These are phyloP conservation scores for Araneus ventricosus DNA, from an alignment of 1,140 invertebrate genomes.

Conservation along the genomic window DNA sequence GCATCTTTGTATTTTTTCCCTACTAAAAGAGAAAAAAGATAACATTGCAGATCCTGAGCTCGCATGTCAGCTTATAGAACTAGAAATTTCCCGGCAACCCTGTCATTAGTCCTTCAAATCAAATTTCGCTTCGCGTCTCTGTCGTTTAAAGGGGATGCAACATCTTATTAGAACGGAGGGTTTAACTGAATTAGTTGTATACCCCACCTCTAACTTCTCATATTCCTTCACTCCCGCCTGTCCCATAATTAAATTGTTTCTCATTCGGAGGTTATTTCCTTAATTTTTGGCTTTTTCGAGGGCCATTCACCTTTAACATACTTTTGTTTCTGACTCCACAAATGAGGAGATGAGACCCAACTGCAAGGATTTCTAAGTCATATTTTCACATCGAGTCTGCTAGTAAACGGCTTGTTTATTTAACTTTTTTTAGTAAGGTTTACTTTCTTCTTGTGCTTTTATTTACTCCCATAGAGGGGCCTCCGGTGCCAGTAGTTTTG, in stretches of 20 bases:
- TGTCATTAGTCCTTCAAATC: background rate
- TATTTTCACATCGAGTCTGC: too few relatives aligned
- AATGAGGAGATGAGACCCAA: background rate
- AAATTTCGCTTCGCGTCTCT: background rate
- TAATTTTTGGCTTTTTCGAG: background rate
- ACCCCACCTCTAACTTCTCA: background rate
- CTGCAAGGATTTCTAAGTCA: too few relatives aligned
- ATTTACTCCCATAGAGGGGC: too few relatives aligned
- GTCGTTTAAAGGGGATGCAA: background rate
- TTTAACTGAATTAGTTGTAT: background rate
- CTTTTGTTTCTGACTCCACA: background rate
- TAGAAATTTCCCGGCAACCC: background rate
- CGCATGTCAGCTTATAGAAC: background rate
- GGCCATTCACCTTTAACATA: background rate
- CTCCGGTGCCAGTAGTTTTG: too few relatives aligned
- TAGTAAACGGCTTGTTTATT: too few relatives aligned
- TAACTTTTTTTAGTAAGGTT: too few relatives aligned
- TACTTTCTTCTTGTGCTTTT: too few relatives aligned
- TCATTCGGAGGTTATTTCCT: background rate
- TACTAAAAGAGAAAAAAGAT: too few relatives aligned
- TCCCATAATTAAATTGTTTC: background rate
- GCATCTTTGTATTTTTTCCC: background rate
- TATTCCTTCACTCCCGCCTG: background rate
- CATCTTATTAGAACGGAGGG: background rate
- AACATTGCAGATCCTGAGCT: background rate